These are phyloP conservation scores for Melanotaenia maccullochi DNA, from an alignment of 2,797 vertebrate genomes.

Conservation along the genomic window DNA sequence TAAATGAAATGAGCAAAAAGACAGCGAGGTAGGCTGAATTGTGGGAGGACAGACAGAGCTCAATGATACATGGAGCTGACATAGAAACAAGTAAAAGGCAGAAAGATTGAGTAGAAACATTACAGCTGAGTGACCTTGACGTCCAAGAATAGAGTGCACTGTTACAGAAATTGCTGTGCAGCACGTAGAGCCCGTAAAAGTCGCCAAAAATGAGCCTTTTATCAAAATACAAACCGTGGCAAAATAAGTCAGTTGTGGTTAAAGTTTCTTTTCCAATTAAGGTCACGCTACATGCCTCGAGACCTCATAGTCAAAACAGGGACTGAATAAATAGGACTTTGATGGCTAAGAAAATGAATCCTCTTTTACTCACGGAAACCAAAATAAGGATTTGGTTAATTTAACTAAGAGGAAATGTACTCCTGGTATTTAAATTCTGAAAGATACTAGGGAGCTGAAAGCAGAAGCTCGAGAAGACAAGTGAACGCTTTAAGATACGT, in stretches of 20 bases:
- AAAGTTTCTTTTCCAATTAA: conserved; percentile 35
- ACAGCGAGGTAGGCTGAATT: conserved; percentile 18
- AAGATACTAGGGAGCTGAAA: conserved; percentile 13
- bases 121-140: conserved; percentile 63
- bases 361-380: conserved; percentile 60
- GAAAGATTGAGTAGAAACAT: conserved; percentile 34
- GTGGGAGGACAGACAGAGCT: conserved; percentile 35
- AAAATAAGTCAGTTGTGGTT: conserved; percentile 43
- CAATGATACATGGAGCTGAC: conserved; percentile 32
- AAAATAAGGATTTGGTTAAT: conserved; percentile 66
- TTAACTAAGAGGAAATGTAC: conserved; percentile 37
- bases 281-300: conserved; percentile 42
- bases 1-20: conserved; percentile 47
- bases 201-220: conserved; percentile 31
- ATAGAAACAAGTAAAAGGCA: conserved; percentile 42
- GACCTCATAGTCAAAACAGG: conserved; percentile 55
- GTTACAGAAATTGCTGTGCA: conserved; percentile 44
- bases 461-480: conserved; percentile 15
- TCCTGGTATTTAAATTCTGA: conserved; percentile 28
- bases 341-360: conserved; percentile 61
- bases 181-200: conserved; percentile 13
- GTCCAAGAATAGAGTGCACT: conserved; percentile 44
- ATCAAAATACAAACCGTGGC: conserved; percentile 41
- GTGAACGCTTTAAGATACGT: conserved; percentile 1
- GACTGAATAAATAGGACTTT: conserved; percentile 51